Base-by-base conservation (phyloP, 2,113 vertebrate species). In the Sinocyclocheilus anshuiensis region DNA sequence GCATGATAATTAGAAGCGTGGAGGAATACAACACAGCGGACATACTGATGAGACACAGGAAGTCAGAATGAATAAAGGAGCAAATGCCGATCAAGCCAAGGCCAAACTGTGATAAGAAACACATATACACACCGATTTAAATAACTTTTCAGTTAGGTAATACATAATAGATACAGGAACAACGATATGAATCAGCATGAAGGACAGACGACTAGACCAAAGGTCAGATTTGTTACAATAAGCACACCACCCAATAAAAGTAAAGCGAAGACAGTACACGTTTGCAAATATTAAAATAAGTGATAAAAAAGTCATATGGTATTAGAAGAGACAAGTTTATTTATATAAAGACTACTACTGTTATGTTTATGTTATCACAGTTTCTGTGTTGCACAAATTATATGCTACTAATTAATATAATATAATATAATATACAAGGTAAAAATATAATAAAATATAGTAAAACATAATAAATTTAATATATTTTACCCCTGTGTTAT, bases 61-160 rank as follows among this genome's bases (percentile, higher is more conserved):
- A 53, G 50, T 53, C 50, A 53, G 50, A n/a, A 65, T 26, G 57
- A 81, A 65, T 26, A 45, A 45, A 65, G 13, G 29, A 57, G 59
- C 36, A 81, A 18, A 65, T 65, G 36, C n/a, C 3, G n/a, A 48
- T 67, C 79, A 81, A 81, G 61, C 24, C 55, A 79, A 77, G 1
- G 48, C n/a, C 39, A 65, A 22, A 67, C 11, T 61, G 6, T 42
- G 33, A 80, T 39, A 42, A 79, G 13, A 42, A 72, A 42, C 55
- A 61, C 10, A 80, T 12, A 80, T 4, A 80, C 20, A 24, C 5
- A 42, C 77, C 18, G 4, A 57, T 50, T 57, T 13, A 13, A 80
- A 16, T 9, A 22, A 10, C 57, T 8, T 63, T 42, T 80, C 55
- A 42, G 20, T 22, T 61, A 42, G 12, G 20, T 3, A 74, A 74